Conservation (phyloP, 2,888 invertebrate species). For the Lissocephala sabroskyi region DNA sequence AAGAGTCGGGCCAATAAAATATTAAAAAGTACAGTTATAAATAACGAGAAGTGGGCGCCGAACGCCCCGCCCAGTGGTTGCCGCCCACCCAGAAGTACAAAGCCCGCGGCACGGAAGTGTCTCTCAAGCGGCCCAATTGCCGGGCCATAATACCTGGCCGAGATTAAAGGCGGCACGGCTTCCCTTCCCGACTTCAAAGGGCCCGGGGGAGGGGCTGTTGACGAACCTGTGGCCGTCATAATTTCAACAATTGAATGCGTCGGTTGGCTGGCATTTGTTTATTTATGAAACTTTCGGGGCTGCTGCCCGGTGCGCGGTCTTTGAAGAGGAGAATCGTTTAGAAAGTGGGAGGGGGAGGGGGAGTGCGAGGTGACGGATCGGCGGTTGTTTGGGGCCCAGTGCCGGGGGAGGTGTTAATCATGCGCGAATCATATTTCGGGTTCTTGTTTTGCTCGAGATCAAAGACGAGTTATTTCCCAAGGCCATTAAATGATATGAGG, state of each 20-base stretch:
- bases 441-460: no score
- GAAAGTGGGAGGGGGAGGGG: conserved; percentile 31
- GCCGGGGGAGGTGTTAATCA: conserved; percentile 42
- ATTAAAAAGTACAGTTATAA: conserved; percentile 61
- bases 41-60: conserved; percentile 48
- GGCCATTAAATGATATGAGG: conserved; percentile 44
- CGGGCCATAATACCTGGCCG: conserved; percentile 14
- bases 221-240: conserved; percentile 44
- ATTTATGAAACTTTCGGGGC: conserved; percentile 29
- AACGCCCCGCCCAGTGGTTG: conserved; percentile 31
- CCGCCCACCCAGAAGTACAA: conserved; percentile 45
- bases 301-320: no score
- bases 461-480: conserved; percentile 12
- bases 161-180: conserved; percentile 51
- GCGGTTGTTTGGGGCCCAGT: not conserved
- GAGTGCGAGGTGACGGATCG: conserved; percentile 44
- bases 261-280: conserved; percentile 26
- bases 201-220: conserved; percentile 28
- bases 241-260: conserved; percentile 33
- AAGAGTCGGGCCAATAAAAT: conserved; percentile 46
- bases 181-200: conserved; percentile 45
- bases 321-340: conserved; percentile 47
- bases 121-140: conserved; percentile 33
- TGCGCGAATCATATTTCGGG: conserved; percentile 28
- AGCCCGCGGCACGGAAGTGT: conserved; percentile 51